A percentile compares a stretch with the other conserved stretches of the same genome.
Evolutionary conservation across 1,140 invertebrate species (phyloP).

Genomic region (Leptinotarsa texana): DNA sequence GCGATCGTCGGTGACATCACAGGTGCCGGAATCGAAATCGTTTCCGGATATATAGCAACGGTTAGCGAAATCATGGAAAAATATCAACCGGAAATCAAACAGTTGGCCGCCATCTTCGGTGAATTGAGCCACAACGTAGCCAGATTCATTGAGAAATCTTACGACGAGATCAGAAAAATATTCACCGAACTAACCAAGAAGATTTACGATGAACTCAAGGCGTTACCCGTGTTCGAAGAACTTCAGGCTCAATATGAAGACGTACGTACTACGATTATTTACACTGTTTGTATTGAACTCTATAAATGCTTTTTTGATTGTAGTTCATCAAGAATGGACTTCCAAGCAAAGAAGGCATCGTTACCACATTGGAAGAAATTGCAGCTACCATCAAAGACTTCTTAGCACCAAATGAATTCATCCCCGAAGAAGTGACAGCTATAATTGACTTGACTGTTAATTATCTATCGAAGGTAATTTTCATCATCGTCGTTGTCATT

Average conservation of each 20-base stretch:
- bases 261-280: slow-evolving; percentile 29
- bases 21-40: slow-evolving; percentile 58
- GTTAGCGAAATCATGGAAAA: slow-evolving; percentile 61
- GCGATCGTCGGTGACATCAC: slow-evolving; percentile 55
- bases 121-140: slow-evolving; percentile 57
- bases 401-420: slow-evolving; percentile 63
- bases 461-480: slow-evolving; percentile 65
- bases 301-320: slow-evolving; percentile 26
- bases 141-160: slow-evolving; percentile 57
- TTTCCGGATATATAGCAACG: slow-evolving; percentile 59
- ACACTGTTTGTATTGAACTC: not conserved
- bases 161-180: slow-evolving; percentile 57
- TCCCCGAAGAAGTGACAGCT: slow-evolving; percentile 51
- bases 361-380: slow-evolving; percentile 58
- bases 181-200: slow-evolving; percentile 56
- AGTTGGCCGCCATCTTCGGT: slow-evolving; percentile 59
- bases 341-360: slow-evolving; percentile 58
- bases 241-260: slow-evolving; percentile 54
- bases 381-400: slow-evolving; percentile 57
- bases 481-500: too few relatives aligned
- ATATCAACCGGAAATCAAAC: slow-evolving; percentile 69
- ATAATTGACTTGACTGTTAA: slow-evolving; percentile 59
- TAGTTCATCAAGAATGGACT: slow-evolving; percentile 51
- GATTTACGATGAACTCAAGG: slow-evolving; percentile 60
- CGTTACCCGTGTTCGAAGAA: slow-evolving; percentile 61